These are phyloP conservation scores for Amphiprion ocellaris DNA, from an alignment of 2,113 vertebrate genomes.

Conservation along the genomic window DNA sequence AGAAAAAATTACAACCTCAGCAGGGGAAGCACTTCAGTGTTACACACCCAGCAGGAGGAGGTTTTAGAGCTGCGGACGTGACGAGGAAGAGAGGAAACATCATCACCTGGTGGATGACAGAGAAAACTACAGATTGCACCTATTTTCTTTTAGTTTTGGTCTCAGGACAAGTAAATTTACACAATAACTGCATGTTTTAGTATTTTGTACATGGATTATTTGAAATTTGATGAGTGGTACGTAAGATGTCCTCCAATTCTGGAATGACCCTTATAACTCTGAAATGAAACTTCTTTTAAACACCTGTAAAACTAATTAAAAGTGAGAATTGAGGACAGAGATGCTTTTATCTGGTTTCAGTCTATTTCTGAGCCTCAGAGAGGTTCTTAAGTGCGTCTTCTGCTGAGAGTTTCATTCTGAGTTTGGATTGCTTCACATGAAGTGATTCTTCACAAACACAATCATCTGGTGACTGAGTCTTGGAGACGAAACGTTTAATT, in stretches of 20 bases:
- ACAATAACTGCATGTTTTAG: too few species aligned
- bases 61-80: neutral
- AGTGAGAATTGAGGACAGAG: neutral
- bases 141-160: too few species aligned
- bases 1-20: slow-evolving; percentile 48
- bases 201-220: too few species aligned
- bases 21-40: slow-evolving; percentile 29
- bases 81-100: neutral
- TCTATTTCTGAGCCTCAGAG: slow-evolving; percentile 14
- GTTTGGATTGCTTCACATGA: neutral
- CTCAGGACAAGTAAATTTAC: too few species aligned
- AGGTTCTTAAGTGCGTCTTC: neutral
- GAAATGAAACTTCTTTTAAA: too few species aligned
- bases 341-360: neutral
- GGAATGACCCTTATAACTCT: too few species aligned
- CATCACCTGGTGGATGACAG: neutral
- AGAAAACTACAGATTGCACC: neutral
- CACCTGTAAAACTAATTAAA: too few species aligned
- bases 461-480: neutral
- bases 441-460: too few species aligned
- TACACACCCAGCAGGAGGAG: slow-evolving; percentile 41
- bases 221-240: too few species aligned
- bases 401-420: slow-evolving; percentile 13
- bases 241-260: too few species aligned
- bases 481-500: neutral